Base-by-base conservation (phyloP, 1,140 invertebrate species). In the Drosophila santomea region DNA sequence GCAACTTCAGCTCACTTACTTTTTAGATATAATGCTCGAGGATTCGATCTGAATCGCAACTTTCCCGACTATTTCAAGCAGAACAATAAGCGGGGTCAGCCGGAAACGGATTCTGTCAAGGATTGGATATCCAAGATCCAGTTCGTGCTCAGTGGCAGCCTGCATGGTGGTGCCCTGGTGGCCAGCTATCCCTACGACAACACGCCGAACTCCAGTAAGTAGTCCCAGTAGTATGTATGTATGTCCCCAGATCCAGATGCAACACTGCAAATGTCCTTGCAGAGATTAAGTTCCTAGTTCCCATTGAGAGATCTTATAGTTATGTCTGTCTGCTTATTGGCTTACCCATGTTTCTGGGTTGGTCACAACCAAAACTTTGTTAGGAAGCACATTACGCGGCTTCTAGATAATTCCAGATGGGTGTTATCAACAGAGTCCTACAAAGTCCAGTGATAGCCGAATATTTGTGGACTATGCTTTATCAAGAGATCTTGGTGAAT, bases 31-130 rank as follows among this genome's bases (percentile, higher is more conserved):
- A 98, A 98, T 91, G 95, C 97, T 0, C 94, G 96, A 45, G 97
- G 97, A 2, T 97, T 96, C 85, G 97, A 98, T 90, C 93, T 98
- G 59, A 98, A 98, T 93, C 95, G 97, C 51, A 98, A 98, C 93
- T 98, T 98, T 93, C 97, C 97, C 0, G 97, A 98, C 93, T 97
- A 97, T 91, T 98, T 98, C 93, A 97, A 97, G 88, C 95, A 96
- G 80, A 98, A 98, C 92, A 96, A 96, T 69, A 97, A 96, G 80
- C 94, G 95, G 23, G 94, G 96, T 3, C 97, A 98, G 92, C 97
- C 97, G 3, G 98, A 99, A 93, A 98, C 98, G 0, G 96, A 97
- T 78, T 97, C 97, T 1, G 97, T 99, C 2, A 98, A 99, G 93
- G 96, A 97, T 82, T 98, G 97, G 97, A 95, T 98, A 35, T 96